Evolutionary conservation across 2,797 vertebrate species (phyloP), one percentile per base, ranked within the genome.

Genomic region (Coracias cyanogaster): DNA sequence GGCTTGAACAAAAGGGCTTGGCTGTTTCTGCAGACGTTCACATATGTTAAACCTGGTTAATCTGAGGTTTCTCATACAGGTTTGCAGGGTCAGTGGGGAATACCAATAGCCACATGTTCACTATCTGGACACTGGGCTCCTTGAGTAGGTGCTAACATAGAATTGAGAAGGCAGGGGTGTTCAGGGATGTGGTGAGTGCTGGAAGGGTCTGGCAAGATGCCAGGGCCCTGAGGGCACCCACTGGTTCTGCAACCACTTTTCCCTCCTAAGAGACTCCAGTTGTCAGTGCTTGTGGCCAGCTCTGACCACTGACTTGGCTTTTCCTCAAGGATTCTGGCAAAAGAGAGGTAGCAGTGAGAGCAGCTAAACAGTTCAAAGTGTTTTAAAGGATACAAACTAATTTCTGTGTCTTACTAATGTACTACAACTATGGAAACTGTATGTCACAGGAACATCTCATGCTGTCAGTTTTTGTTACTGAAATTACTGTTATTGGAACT

Each of bases 261-360:
- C 3, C 4, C 15, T 76, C 11, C 52, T 11, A 29, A 35, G 16
- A 58, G 11, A 39, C 31, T 52, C 16, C 46, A 37, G 16, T 10
- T 39, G 31, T 11, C 1, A 0, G 11, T 12, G 15, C 7, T 41
- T 2, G 0, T 8, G 28, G 33, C 72, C 25, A 12, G 9, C 31
- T 52, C 45, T 65, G 55, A 35, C 19, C 2, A 0, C 26, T 52
- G 55, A 25, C 10, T 48, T n/a, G 10, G 35, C 17, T 72, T 67
- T 80, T 88, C n/a, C 14, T 43, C n/a, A 22, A 15, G 64, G 10
- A 22, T 55, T 69, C 25, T 65, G 31, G 16, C 39, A 22, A 82
- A 66, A 64, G 15, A 86, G n/a, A 45, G 12, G 28, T n/a, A 71
- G 18, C 35, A 49, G 25, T 13, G 5, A 60, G 18, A 39, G 20